Base-by-base conservation (phyloP, 1,140 invertebrate genomes). In the Drosophila yakuba region DNA sequence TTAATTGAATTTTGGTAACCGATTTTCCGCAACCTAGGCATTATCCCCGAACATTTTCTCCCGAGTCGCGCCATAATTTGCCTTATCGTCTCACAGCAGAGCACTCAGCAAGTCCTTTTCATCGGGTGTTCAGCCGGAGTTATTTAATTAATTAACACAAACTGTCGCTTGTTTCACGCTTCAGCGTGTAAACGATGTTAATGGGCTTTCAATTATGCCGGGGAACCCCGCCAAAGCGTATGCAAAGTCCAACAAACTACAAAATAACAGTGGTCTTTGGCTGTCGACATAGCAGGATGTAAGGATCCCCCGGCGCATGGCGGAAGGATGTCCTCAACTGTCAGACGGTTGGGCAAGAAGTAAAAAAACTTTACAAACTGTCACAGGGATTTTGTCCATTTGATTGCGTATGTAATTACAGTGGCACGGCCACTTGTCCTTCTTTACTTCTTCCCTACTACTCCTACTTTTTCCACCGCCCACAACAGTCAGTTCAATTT, bases 91-190 rank as follows among this genome's bases (percentile, higher is more conserved):
- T 60, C 44, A 17, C 28, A 44, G 12, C 2, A 38, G 20, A 36
- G 25, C 43, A 58, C 66, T 71, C 51, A 10, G 17, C 48, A 20
- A 59, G 64, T 44, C 38, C 47, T 52, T 38, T 7, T 14, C 17
- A 15, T 15, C 2, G 15, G 60, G 52, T 58, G 39, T 38, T 67
- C 43, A 4, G 17, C 45, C 45, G 32, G 73, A 79, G 78, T 67
- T 85, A 55, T 88, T 88, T 79, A 86, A 88, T 81, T 86, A 85
- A 86, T 86, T 86, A 86, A 85, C 78, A 86, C 68, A 63, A 86
- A 81, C 48, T 79, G 83, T 72, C 78, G 66, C 64, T 73, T 75
- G 79, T 79, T 88, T 82, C 52, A 88, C 82, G 83, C 83, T 75
- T 73, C 79, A 82, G 43, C 59, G 79, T 67, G 52, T 60, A 77